Conservation (phyloP, 2,797 vertebrate genomes). For the Sebastes matsubarae region DNA sequence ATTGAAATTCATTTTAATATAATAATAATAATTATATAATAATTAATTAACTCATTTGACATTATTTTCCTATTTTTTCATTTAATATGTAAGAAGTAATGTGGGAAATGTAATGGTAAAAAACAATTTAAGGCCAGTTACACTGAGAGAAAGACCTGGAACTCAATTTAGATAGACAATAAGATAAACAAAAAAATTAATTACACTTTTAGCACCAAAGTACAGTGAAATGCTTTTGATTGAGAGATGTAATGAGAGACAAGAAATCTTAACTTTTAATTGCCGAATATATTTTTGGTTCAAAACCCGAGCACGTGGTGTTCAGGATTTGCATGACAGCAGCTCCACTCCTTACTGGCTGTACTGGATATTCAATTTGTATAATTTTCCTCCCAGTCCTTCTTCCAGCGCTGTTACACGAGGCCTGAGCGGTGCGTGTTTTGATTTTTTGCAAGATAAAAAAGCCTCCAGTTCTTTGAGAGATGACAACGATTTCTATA, state of each 20-base stretch:
- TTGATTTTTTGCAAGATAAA: neutral
- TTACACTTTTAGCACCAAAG: constrained; percentile 44
- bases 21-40: too few species aligned
- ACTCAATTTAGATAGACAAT: constrained; percentile 55
- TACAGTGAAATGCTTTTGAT: constrained; percentile 22
- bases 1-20: neutral
- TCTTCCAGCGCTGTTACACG: neutral
- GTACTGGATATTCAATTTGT: neutral
- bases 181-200: constrained; percentile 50
- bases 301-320: neutral
- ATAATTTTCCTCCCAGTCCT: neutral
- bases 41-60: neutral
- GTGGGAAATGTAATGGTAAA: constrained; percentile 18
- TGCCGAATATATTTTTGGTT: constrained; percentile 7
- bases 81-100: constrained; percentile 38
- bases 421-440: neutral
- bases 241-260: constrained; percentile 43
- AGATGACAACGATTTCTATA: neutral
- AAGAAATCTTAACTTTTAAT: constrained; percentile 33
- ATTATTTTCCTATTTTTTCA: constrained; percentile 17
- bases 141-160: constrained; percentile 2
- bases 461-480: neutral
- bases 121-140: constrained; percentile 11
- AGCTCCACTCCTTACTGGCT: neutral
- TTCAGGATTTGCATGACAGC: neutral